Conservation (phyloP, 2,888 invertebrate genomes). For the Barypeithes pellucidus region DNA sequence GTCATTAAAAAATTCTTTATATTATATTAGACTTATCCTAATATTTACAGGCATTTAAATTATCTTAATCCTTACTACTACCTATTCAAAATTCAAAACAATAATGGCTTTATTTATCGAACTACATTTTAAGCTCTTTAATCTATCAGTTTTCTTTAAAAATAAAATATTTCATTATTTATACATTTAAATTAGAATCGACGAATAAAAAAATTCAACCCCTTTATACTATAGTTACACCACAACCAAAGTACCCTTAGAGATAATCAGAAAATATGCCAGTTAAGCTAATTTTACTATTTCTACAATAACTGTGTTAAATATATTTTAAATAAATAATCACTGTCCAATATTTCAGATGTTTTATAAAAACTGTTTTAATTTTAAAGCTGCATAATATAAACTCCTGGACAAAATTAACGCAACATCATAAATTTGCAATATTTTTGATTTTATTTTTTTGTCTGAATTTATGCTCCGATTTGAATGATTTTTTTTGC, state of each 20-base stretch:
- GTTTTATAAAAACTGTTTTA: too few species aligned
- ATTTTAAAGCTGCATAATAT: too few species aligned
- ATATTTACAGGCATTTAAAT: slow-evolving; percentile 47
- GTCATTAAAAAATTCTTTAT: slow-evolving; percentile 26
- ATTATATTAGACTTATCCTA: slow-evolving; percentile 39
- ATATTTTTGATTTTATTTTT: too few species aligned
- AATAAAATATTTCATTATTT: slow-evolving; percentile 40
- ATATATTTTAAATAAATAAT: neutral
- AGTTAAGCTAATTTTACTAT: slow-evolving; percentile 10
- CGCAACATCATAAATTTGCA: too few species aligned
- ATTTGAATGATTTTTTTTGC: too few species aligned
- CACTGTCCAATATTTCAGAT: too few species aligned
- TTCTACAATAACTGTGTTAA: neutral
- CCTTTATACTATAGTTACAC: slow-evolving; percentile 42
- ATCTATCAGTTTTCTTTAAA: slow-evolving; percentile 38
- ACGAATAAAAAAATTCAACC: slow-evolving; percentile 40
- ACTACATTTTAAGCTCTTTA: slow-evolving; percentile 45
- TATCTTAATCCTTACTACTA: slow-evolving; percentile 45
- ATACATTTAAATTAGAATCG: slow-evolving; percentile 27
- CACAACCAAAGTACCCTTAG: slow-evolving; percentile 44
- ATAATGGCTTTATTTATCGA: slow-evolving; percentile 27
- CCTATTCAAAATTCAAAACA: slow-evolving; percentile 48
- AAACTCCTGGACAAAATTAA: too few species aligned
- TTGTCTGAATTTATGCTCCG: too few species aligned
- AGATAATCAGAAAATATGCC: slow-evolving; percentile 10